A percentile compares a stretch with the other conserved stretches of the same genome.
Conservation (phyloP, 2,888 invertebrate species). For the Drosophila falleni region DNA sequence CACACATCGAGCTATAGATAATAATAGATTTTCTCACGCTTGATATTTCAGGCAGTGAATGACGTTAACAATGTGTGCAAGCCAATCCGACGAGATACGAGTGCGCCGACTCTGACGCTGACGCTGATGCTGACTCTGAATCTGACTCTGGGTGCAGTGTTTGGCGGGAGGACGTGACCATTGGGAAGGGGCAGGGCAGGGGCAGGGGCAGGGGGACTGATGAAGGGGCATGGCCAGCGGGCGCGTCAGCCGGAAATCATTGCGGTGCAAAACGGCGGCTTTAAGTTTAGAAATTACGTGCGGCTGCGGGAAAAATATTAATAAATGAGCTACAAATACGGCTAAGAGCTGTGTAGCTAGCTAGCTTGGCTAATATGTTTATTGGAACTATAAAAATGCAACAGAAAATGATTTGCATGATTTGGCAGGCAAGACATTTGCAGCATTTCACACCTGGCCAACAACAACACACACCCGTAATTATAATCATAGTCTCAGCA, state of each 20-base stretch:
- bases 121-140: conserved; percentile 1
- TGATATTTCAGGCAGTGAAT: conserved; percentile 79
- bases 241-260: conserved; percentile 77
- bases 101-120: conserved; percentile 10
- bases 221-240: conserved; percentile 44
- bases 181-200: not conserved
- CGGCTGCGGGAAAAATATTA: conserved; percentile 63
- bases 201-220: not conserved
- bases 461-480: conserved; percentile 44
- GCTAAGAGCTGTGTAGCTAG: conserved; percentile 21
- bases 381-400: conserved; percentile 68
- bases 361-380: conserved; percentile 68
- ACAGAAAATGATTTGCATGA: conserved; percentile 72
- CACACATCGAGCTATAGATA: conserved; percentile 72
- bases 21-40: conserved; percentile 83
- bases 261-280: conserved; percentile 66
- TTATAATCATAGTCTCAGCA: conserved; percentile 50
- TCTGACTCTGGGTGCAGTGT: conserved; percentile 50
- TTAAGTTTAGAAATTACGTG: conserved; percentile 78
- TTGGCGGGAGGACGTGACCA: conserved; percentile 27
- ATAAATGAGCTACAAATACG: conserved; percentile 66
- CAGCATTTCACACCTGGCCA: conserved; percentile 67
- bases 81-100: conserved; percentile 45
- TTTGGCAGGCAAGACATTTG: conserved; percentile 63
- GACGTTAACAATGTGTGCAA: conserved; percentile 81